A percentile compares a stretch with the other conserved stretches of the same genome.
Evolutionary conservation across 2,113 vertebrate genomes (phyloP).

Genomic region (Oceanites oceanicus): DNA sequence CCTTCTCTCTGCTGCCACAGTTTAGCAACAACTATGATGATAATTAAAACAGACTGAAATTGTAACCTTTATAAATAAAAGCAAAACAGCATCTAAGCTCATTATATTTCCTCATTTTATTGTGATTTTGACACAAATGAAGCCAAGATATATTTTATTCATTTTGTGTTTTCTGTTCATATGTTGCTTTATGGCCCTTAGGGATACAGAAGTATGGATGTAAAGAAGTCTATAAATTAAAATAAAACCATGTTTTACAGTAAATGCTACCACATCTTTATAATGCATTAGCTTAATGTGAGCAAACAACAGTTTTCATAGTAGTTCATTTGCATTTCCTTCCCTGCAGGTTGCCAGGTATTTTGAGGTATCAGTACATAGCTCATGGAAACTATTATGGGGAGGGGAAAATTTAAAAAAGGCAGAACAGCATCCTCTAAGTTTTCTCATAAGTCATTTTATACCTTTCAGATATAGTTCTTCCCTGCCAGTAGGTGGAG

Average conservation of each 20-base stretch:
- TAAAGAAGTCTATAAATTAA: slow-evolving; percentile 67
- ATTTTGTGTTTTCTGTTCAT: slow-evolving; percentile 50
- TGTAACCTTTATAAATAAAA: slow-evolving; percentile 68
- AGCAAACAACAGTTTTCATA: slow-evolving; percentile 26
- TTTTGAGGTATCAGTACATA: neutral
- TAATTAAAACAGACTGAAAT: slow-evolving; percentile 61
- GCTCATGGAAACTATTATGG: neutral
- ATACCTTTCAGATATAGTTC: neutral
- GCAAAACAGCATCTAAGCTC: slow-evolving; percentile 1
- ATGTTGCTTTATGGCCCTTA: slow-evolving; percentile 51
- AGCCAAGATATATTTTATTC: slow-evolving; percentile 56
- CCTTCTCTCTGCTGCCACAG: neutral
- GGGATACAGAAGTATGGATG: slow-evolving; percentile 8
- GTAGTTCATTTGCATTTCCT: slow-evolving; percentile 9
- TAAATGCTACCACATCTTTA: slow-evolving; percentile 41
- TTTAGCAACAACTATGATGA: slow-evolving; percentile 42
- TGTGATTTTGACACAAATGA: slow-evolving; percentile 69
- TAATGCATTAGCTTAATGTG: slow-evolving; percentile 24
- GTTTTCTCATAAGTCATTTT: neutral
- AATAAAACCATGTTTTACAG: slow-evolving; percentile 31
- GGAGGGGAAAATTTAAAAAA: neutral
- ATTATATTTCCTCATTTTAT: slow-evolving; percentile 66
- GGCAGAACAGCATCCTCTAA: neutral
- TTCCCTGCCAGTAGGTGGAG: neutral
- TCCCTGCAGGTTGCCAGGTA: neutral